Evolutionary conservation across 1,140 invertebrate species (phyloP).

Genomic region (Eciton burchellii): DNA sequence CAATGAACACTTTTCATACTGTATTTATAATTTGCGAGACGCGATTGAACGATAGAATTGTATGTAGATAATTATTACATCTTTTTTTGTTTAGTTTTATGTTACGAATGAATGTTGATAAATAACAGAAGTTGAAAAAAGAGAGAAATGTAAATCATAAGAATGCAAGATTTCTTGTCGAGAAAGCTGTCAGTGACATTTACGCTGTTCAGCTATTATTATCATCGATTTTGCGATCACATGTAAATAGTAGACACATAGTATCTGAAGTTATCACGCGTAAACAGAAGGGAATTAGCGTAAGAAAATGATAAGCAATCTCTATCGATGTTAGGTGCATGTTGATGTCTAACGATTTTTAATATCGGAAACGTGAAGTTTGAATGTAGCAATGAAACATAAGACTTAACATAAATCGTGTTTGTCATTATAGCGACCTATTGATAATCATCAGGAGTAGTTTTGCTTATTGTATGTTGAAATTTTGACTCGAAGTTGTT

Average conservation of each 20-base stretch:
- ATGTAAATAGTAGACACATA: conserved; percentile 71
- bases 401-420: conserved; percentile 62
- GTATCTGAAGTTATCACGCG: conserved; percentile 49
- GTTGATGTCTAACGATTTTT: conserved; percentile 75
- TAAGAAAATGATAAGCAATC: conserved; percentile 72
- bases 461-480: conserved; percentile 64
- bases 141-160: conserved; percentile 6
- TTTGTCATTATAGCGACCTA: conserved; percentile 56
- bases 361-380: conserved; percentile 67
- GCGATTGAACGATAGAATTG: conserved; percentile 41
- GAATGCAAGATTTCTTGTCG: conserved; percentile 37
- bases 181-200: conserved; percentile 46
- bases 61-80: conserved; percentile 70
- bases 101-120: not conserved
- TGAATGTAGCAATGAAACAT: conserved; percentile 58
- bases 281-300: conserved; percentile 61
- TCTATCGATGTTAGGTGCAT: conserved; percentile 74
- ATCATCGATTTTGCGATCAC: conserved; percentile 55
- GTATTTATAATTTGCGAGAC: conserved; percentile 73
- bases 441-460: conserved; percentile 67
- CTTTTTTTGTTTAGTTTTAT: conserved; percentile 36
- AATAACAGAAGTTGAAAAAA: conserved; percentile 5
- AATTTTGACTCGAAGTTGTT: conserved; percentile 48
- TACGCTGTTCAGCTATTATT: conserved; percentile 62
- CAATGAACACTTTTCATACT: conserved; percentile 66